phyloP scores from a whole-genome alignment of 2,113 vertebrate species.

The Tychaedon coryphoeus region DNA sequence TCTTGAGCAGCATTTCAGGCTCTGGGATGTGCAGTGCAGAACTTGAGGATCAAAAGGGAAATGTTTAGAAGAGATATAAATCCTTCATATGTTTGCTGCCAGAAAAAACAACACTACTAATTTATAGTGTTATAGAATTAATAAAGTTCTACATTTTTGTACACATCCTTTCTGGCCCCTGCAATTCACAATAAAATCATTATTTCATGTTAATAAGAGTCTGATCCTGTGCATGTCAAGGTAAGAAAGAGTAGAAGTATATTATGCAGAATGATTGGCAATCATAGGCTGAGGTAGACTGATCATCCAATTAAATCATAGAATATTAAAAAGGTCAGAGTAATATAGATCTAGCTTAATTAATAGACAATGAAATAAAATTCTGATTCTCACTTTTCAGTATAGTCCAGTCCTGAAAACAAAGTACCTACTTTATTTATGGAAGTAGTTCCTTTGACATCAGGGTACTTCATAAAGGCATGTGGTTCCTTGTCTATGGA shows the following conservation, averaged over 20 bases:
- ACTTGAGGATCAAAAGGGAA: neutral
- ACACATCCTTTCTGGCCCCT: neutral
- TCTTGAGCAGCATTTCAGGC: neutral
- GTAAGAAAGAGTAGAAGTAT: slow-evolving; percentile 35
- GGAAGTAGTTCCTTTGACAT: slow-evolving; percentile 12
- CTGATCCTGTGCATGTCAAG: neutral
- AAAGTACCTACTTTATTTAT: slow-evolving; percentile 43
- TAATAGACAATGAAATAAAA: slow-evolving; percentile 77
- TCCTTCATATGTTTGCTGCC: neutral
- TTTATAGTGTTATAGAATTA: neutral
- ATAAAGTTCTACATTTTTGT: neutral
- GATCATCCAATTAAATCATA: slow-evolving; percentile 76
- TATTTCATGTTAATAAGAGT: neutral
- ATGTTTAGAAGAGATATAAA: neutral
- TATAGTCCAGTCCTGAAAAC: slow-evolving; percentile 28
- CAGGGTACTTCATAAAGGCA: neutral
- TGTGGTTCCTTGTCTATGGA: neutral
- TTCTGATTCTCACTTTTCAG: slow-evolving; percentile 62
- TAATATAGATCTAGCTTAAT: slow-evolving; percentile 76
- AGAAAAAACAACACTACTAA: neutral
- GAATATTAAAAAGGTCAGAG: slow-evolving; percentile 83
- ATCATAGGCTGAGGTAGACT: slow-evolving; percentile 60
- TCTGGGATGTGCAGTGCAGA: neutral
- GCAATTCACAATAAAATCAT: neutral
- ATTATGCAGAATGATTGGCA: slow-evolving; percentile 70